These are phyloP conservation scores for Sebastes iracundus DNA, from an alignment of 2,797 vertebrate species.

Conservation along the genomic window DNA sequence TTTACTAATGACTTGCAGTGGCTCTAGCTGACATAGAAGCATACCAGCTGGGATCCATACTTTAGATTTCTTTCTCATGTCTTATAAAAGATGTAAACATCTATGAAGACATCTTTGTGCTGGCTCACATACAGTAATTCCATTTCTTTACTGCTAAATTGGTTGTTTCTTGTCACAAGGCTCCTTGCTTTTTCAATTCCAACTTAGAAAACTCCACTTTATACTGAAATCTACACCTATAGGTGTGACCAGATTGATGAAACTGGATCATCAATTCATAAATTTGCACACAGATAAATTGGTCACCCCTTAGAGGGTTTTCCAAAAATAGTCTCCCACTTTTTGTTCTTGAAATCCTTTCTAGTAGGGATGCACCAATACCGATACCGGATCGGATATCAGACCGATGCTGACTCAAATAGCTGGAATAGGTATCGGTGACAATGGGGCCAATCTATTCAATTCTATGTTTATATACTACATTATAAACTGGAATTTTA, in stretches of 20 bases:
- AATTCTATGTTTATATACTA: too few relatives aligned
- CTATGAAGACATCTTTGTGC: not conserved
- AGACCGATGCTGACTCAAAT: too few relatives aligned
- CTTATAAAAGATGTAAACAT: not conserved
- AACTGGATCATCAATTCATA: not conserved
- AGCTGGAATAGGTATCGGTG: accelerated
- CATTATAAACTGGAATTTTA: too few relatives aligned
- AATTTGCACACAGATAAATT: not conserved
- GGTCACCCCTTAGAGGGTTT: not conserved
- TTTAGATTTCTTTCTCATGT: not conserved
- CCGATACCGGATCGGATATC: too few relatives aligned
- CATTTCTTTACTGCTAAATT: not conserved
- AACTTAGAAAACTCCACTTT: not conserved
- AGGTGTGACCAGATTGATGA: not conserved
- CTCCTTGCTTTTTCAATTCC: not conserved
- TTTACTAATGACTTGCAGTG: constrained; percentile 13
- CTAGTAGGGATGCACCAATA: not conserved
- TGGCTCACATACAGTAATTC: not conserved
- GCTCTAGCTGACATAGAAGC: not conserved
- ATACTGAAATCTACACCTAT: not conserved
- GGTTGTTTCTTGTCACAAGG: not conserved
- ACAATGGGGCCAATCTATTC: too few relatives aligned
- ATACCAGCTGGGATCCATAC: constrained; percentile 2
- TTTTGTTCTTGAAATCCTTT: not conserved
- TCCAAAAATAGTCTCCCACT: not conserved